Percentiles rank a stretch among this genome's conserved stretches.
Evolutionary conservation across 2,888 invertebrate genomes (phyloP).

Genomic region (Eupeodes latifasciatus): DNA sequence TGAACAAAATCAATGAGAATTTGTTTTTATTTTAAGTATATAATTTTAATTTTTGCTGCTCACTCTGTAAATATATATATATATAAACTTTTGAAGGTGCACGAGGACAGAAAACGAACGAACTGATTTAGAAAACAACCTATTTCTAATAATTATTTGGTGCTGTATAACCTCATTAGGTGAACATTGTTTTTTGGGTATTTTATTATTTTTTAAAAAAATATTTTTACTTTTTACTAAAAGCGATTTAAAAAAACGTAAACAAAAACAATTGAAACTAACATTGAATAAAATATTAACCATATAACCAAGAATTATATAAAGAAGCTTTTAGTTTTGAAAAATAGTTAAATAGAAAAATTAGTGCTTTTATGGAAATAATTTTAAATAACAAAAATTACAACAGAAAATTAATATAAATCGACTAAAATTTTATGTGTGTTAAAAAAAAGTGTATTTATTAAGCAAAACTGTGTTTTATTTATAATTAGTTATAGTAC

Average conservation of each 20-base stretch:
- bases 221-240: slow-evolving; percentile 26
- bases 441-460: slow-evolving; percentile 11
- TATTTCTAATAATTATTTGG: slow-evolving; percentile 68
- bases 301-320: slow-evolving; percentile 56
- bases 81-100: slow-evolving; percentile 58
- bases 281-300: slow-evolving; percentile 52
- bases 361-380: slow-evolving; percentile 59
- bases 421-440: slow-evolving; percentile 10
- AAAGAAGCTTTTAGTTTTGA: slow-evolving; percentile 44
- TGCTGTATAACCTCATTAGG: slow-evolving; percentile 76
- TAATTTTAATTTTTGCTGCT: slow-evolving; percentile 44
- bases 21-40: slow-evolving; percentile 2
- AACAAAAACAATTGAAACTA: slow-evolving; percentile 37
- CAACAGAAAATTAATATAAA: not conserved
- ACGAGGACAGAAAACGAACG: slow-evolving; percentile 72
- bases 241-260: slow-evolving; percentile 45
- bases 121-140: slow-evolving; percentile 72
- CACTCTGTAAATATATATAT: slow-evolving; percentile 43
- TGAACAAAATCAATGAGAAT: slow-evolving; percentile 59
- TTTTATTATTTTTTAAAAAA: slow-evolving; percentile 38
- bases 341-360: slow-evolving; percentile 46
- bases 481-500: slow-evolving; percentile 32
- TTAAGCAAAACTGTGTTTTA: slow-evolving; percentile 38
- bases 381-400: slow-evolving; percentile 34
- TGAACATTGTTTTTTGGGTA: slow-evolving; percentile 70